Evolutionary conservation across 2,888 invertebrate species (phyloP).

Genomic region (Euplexia lucipara): DNA sequence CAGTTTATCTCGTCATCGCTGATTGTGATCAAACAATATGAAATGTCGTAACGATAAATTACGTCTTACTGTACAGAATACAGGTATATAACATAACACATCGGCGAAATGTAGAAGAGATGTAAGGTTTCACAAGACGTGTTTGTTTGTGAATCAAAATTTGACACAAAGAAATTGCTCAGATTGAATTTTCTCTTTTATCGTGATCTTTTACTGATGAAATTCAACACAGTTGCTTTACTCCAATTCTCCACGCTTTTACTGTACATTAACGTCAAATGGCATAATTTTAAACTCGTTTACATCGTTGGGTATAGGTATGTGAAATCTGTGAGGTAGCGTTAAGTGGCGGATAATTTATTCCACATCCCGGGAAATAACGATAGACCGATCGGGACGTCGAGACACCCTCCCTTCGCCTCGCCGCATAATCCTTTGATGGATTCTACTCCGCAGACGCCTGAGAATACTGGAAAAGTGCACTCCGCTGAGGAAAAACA

Average conservation of each 20-base stretch:
- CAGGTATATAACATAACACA: constrained; percentile 36
- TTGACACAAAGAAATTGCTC: constrained; percentile 15
- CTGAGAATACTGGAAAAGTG: constrained; percentile 82
- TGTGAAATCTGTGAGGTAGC: constrained; percentile 78
- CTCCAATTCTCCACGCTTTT: constrained; percentile 34
- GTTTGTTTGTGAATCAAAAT: constrained; percentile 20
- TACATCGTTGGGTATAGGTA: constrained; percentile 47
- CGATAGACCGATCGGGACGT: constrained; percentile 82
- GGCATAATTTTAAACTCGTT: constrained; percentile 58
- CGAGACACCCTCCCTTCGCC: constrained; percentile 71
- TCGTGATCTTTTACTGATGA: constrained; percentile 22
- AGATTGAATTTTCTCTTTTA: constrained; percentile 35
- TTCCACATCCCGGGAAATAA: constrained; percentile 84
- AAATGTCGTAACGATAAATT: constrained; percentile 39
- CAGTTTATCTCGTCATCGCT: constrained; percentile 46
- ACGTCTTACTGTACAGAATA: constrained; percentile 3
- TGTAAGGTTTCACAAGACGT: constrained; percentile 27
- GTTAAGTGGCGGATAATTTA: constrained; percentile 87
- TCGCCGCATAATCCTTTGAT: constrained; percentile 87
- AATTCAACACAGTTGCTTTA: constrained; percentile 42
- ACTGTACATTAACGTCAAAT: constrained; percentile 46
- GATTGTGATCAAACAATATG: constrained; percentile 47
- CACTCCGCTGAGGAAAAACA: constrained; percentile 79
- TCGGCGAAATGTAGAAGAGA: constrained; percentile 23
- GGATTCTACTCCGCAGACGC: constrained; percentile 81